Base-by-base conservation (phyloP, 1,140 invertebrate species). In the Lutraria rhynchaena region DNA sequence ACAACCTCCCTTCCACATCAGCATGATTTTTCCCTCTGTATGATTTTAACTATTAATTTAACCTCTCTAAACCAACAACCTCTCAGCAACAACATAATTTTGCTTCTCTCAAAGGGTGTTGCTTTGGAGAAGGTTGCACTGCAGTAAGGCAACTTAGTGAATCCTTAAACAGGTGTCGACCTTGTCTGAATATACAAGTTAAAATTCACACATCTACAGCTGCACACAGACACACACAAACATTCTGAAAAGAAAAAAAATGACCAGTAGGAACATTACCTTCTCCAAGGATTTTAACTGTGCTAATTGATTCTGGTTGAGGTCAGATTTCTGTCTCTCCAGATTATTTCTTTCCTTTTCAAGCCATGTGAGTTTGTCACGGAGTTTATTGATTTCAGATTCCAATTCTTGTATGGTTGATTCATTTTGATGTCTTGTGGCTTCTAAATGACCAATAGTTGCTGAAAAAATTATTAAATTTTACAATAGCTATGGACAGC, bases 381-480 rank as follows among this genome's bases (percentile, higher is more conserved):
- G 85, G 31, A 92, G 65, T 58, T 86, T 85, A 2, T 73, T 80
- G 13, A 91, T 51, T 61, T 91, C 86, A 19, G 53, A 31, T 24
- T 81, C 37, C 37, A 91, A 57, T 11, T 89, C 86, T 49, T 83
- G 60, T 57, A 92, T 90, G 29, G 73, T 82, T 5, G 83, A 84
- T 22, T 86, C 84, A 61, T 91, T 86, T 83, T 92, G 90, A 33
- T 89, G n/a, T 31, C 86, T 87, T 46, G 85, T 86, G 3, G 87
- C 89, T 80, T 91, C 89, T 29, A 91, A 80, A 53, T 91, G 85
- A 31, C 87, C 89, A 53, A 92, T 85, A 11, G 53, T 69, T 13
- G 51, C 61, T 78, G 63, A n/a, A 78, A 57, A 41, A 67, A n/a
- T n/a, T n/a, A n/a, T n/a, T n/a, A n/a, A n/a, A n/a, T n/a, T n/a